Base-by-base conservation (phyloP, 92 coral and sea anemone species). In the Siderastrea radians region DNA sequence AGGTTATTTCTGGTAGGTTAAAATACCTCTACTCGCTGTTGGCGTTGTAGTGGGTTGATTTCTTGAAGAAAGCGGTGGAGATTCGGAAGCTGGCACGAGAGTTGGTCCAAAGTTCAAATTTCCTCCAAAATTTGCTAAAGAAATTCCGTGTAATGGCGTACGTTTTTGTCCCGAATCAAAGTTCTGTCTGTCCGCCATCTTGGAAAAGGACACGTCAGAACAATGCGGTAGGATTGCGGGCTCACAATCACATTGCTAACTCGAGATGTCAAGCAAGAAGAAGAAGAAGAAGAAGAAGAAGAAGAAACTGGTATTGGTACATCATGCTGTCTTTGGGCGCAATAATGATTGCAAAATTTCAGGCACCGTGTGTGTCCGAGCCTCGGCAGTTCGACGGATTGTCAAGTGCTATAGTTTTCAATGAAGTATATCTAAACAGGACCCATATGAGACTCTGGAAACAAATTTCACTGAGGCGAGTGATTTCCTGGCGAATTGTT, bases 151-250 rank as follows among this genome's bases (percentile, higher is more conserved):
- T 70, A 88, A 84, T 59, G 85, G 88, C 14, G 81, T 53, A 16
- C 91, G 91, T 82, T 94, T 93, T 69, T 91, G 93, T 6, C 88
- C 47, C 6, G 85, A 75, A 16, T 84, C 87, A 49, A 70, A 74
- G 52, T 69, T 68, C 91, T 89, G 94, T 85, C 94, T 90, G 94
- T 97, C 98, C 99, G 99, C 98, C 99, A 97, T 97, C 89, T 97
- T 97, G 84, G 68, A 70, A 53, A 69, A 81, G 80, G 99, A 95
- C 98, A 97, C 97, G 98, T 95, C 98, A 95, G 93, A 87, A 59
- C 86, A 81, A 82, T 52, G 60, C 67, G 68, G 77, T 7, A 17
- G 3, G 71, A 66, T 66, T 7, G 71, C 71, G 17, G 77, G 55
- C 77, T 47, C 77, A 49, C 47, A 52, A 9, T 4, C 70, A 6